Evolutionary conservation across 2,797 vertebrate species (phyloP), one percentile per base, ranked within the genome.

Genomic region (Synaphobranchus kaupii): DNA sequence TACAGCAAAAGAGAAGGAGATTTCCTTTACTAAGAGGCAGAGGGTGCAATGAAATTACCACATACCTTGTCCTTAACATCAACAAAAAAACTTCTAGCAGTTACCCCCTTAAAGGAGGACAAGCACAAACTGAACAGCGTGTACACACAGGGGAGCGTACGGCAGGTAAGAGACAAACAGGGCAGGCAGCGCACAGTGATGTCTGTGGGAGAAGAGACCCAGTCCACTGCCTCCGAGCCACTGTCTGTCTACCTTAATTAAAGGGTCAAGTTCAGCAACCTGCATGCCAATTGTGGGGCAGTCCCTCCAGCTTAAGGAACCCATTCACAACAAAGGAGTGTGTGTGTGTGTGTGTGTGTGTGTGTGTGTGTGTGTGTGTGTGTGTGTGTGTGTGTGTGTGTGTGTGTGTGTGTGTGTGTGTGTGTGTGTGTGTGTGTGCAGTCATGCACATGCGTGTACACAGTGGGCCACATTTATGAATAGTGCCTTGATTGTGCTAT

Each of bases 391-490:
- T 63, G 17, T 63, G 58, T 63, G 5, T 63, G 17, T 63, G 20
- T n/a, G 63, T 85, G 84, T 90, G 89, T 87, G 90, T 89, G 90
- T 9, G 17, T 81, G 20, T 50, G 78, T 47, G 48, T 50, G 13
- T 25, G 48, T 47, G 76, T 47, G 20, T 10, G 71, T 17, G 31
- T 9, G 58, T n/a, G 17, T 48, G 22, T 68, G 60, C 50, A 22
- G 44, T 15, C 47, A 48, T 56, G 85, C 73, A 28, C 39, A 15
- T 34, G 68, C 34, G 71, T 85, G 66, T 76, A 47, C 12, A 39
- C 47, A 25, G 44, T 81, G 78, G 34, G 44, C 44, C 44, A 50
- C 47, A 81, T 81, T 81, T 9, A 13, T 52, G 52, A 56, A 83
- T 48, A 81, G 22, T 20, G 34, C 78, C 78, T 48, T 31, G 52